A percentile compares a stretch with the other conserved stretches of the same genome.
These are phyloP conservation scores for Argyrosomus regius DNA, from an alignment of 2,797 vertebrate species.

Conservation along the genomic window DNA sequence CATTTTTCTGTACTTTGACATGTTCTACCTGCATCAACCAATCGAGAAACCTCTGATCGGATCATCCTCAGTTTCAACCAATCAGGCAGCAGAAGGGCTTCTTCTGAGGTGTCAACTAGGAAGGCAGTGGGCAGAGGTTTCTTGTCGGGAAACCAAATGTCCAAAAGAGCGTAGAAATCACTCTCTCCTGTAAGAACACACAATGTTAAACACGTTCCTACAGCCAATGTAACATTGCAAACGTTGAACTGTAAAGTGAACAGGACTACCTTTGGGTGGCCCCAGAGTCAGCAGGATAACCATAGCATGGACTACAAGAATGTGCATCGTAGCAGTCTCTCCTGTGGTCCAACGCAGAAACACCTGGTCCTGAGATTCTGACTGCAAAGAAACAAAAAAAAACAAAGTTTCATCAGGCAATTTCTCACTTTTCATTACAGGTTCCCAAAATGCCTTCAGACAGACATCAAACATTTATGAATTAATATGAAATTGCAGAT, in stretches of 20 bases:
- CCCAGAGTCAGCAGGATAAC: conserved; percentile 92
- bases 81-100: conserved; percentile 95
- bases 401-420: neutral
- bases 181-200: conserved; percentile 82
- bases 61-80: conserved; percentile 99
- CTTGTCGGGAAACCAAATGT: conserved; percentile 98
- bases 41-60: conserved; percentile 94
- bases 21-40: conserved; percentile 93
- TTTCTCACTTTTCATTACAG: neutral
- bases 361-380: conserved; percentile 98
- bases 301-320: conserved; percentile 99
- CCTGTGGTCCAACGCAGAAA: conserved; percentile 97
- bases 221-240: neutral
- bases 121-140: conserved; percentile 98
- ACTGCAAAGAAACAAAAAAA: conserved; percentile 79
- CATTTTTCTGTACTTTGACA: neutral
- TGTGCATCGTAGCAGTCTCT: conserved; percentile 98
- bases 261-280: conserved; percentile 78
- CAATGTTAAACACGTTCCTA: neutral
- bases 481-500: neutral
- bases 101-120: conserved; percentile 97
- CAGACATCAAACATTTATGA: neutral
- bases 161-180: conserved; percentile 92
- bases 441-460: neutral
- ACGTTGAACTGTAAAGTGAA: neutral